Evolutionary conservation across 53 echinoderm and acorn worm species (phyloP), one percentile per base, ranked within the genome.

Genomic region (Zoroaster sp.): DNA sequence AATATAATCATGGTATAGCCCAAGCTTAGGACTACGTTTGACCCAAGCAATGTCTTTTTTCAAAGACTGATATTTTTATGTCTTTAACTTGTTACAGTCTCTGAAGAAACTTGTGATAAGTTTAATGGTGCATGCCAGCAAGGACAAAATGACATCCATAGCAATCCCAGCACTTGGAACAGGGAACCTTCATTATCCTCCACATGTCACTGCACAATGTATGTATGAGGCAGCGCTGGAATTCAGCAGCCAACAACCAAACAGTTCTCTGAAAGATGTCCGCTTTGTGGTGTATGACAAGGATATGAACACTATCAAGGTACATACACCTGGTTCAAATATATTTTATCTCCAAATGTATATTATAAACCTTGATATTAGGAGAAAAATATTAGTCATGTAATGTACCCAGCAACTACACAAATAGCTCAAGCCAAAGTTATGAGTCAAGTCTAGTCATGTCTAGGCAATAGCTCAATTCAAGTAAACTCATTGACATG

Each of bases 81-180:
- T 75, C 23, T 35, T 40, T 76, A 9, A 55, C 5, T 18, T 52
- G 39, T 47, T 79, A 21, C 42, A 90, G 90, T 30, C 74, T 11
- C 52, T 81, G 36, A 81, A 54, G 43, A 82, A 53, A 21, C 59
- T 90, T 63, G 74, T 90, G 5, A 30, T 25, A 36, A 54, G n/a
- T 23, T 41, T 74, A n/a, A 15, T 88, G 76, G 77, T 59, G 8
- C 59, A 74, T 33, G 74, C 83, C n/a, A 47, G 39, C 13, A 52
- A 35, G 35, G 30, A 18, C 44, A 74, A 43, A 13, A 72, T 88
- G 80, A 37, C 47, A 3, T 92, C 92, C 45, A 92, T 92, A 23
- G 88, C 83, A 33, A 83, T 92, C 38, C 92, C 92, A 34, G 92
- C 92, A 46, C 79, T 92, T 38, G 92, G 92, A 31, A 92, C 92